Evolutionary conservation across 2,797 vertebrate genomes (phyloP).

Genomic region (Melopsittacus undulatus): DNA sequence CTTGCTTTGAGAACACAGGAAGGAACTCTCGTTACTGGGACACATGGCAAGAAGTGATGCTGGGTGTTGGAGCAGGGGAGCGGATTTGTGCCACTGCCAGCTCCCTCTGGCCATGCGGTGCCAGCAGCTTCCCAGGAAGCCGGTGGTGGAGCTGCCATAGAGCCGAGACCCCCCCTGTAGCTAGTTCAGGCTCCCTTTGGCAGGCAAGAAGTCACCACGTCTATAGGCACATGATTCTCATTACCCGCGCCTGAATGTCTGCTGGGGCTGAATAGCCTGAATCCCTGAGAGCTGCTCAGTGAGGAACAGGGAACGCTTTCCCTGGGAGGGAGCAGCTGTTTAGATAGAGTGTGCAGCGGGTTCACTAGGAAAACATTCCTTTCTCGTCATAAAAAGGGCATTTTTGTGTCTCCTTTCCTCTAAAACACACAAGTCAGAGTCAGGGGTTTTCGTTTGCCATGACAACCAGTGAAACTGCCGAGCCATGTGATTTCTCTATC

Average conservation of each 20-base stretch:
- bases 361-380: slow-evolving; percentile 40
- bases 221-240: slow-evolving; percentile 14
- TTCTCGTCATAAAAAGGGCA: background rate
- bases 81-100: background rate
- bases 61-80: background rate
- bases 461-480: slow-evolving; percentile 35
- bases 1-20: background rate
- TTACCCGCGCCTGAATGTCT: background rate
- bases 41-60: background rate
- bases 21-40: fast-evolving
- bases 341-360: background rate
- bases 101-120: background rate
- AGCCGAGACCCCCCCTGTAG: background rate
- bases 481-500: slow-evolving; percentile 40
- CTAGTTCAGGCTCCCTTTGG: background rate
- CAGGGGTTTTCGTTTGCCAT: slow-evolving; percentile 59
- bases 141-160: background rate
- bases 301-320: slow-evolving; percentile 20
- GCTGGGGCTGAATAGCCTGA: background rate
- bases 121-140: background rate
- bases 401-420: slow-evolving; percentile 13
- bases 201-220: background rate
- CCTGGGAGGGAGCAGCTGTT: slow-evolving; percentile 38
- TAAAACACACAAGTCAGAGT: slow-evolving; percentile 8
- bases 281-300: background rate